Percentiles rank a stretch among this genome's conserved stretches.
phyloP scores from a whole-genome alignment of 2,797 vertebrate species.

The Rhadinocentrus ornatus region DNA sequence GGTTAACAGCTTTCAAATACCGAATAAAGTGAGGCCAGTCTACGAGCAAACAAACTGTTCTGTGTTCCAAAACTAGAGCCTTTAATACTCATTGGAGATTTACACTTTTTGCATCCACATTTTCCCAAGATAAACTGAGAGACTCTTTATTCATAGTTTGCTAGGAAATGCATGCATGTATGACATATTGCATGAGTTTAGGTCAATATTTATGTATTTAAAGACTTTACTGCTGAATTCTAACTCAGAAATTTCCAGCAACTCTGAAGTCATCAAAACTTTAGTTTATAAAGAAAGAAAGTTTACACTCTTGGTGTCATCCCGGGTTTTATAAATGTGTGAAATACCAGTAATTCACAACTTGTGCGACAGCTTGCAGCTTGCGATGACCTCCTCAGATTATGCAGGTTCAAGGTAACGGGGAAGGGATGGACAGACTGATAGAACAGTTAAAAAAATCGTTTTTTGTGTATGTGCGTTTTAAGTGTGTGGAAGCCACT shows the following conservation, averaged over 20 bases:
- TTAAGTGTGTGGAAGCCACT: slow-evolving; percentile 38
- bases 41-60: slow-evolving; percentile 25
- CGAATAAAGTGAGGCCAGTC: slow-evolving; percentile 29
- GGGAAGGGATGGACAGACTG: slow-evolving; percentile 17
- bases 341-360: neutral
- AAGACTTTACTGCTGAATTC: slow-evolving; percentile 16
- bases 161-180: neutral
- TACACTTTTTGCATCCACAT: slow-evolving; percentile 6
- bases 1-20: slow-evolving; percentile 26
- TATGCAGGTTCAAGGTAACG: slow-evolving; percentile 19
- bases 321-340: neutral
- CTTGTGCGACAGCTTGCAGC: slow-evolving; percentile 5
- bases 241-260: neutral
- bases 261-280: neutral
- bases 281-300: neutral
- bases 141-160: slow-evolving; percentile 7
- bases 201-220: slow-evolving; percentile 14
- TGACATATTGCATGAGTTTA: neutral
- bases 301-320: neutral
- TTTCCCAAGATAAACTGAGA: slow-evolving; percentile 24
- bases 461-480: slow-evolving; percentile 6
- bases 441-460: slow-evolving; percentile 4
- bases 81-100: slow-evolving; percentile 29
- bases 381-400: slow-evolving; percentile 5
- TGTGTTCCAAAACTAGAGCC: slow-evolving; percentile 25